These are phyloP conservation scores for Rugalucina vietnamica DNA, from an alignment of 2,888 invertebrate species.

Conservation along the genomic window DNA sequence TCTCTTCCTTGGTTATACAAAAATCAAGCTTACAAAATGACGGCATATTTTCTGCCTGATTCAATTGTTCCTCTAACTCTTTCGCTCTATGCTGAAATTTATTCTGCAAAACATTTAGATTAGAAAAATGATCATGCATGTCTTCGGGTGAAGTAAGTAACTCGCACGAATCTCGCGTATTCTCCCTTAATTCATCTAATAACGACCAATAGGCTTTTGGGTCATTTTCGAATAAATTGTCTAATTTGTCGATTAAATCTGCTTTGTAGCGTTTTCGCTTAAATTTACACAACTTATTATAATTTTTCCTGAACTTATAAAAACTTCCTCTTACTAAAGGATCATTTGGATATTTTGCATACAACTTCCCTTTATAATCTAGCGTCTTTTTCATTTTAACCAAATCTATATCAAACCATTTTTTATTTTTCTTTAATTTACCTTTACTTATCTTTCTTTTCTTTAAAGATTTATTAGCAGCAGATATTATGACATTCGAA, in stretches of 20 bases:
- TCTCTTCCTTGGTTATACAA: not conserved
- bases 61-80: not conserved
- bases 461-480: not conserved
- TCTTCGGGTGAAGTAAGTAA: not conserved
- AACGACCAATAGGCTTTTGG: not conserved
- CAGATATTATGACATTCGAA: not conserved
- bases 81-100: not conserved
- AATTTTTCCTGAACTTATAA: constrained; percentile 6
- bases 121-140: not conserved
- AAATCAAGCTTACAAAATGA: not conserved
- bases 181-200: not conserved
- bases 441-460: not conserved
- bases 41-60: not conserved
- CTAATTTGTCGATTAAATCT: constrained; percentile 1
- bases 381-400: not conserved
- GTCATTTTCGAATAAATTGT: not conserved
- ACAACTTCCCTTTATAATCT: not conserved
- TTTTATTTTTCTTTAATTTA: not conserved
- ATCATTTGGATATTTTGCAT: constrained; percentile 12
- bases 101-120: not conserved
- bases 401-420: not conserved
- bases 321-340: not conserved
- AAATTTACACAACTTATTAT: not conserved
- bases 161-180: not conserved
- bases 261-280: not conserved